A percentile compares a stretch with the other conserved stretches of the same genome.
Conservation (phyloP, 2,888 invertebrate species). For the Zaprionus lineosus region DNA sequence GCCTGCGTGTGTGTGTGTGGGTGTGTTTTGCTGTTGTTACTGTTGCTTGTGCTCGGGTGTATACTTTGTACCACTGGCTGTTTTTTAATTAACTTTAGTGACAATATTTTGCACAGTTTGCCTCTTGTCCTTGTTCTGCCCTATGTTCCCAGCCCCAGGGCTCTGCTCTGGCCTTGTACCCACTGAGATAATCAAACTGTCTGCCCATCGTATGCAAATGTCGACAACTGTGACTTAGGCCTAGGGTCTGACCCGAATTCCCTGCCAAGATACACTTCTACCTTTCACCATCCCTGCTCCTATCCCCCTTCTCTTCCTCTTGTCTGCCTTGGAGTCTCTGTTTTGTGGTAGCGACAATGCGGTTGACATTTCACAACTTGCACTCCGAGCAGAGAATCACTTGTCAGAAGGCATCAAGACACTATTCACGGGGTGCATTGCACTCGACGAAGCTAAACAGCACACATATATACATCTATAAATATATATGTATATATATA, state of each 20-base stretch:
- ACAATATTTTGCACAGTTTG: conserved; percentile 74
- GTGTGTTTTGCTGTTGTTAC: conserved; percentile 16
- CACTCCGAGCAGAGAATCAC: conserved; percentile 53
- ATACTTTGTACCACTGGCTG: conserved; percentile 67
- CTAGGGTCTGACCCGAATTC: conserved; percentile 56
- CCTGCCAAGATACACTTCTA: too few species aligned
- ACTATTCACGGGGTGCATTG: conserved; percentile 52
- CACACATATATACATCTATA: neutral
- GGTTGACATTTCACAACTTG: conserved; percentile 73
- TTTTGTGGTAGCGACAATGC: conserved; percentile 54
- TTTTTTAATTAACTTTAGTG: conserved; percentile 78
- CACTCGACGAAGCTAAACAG: conserved; percentile 24
- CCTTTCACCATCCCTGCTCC: neutral
- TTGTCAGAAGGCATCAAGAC: conserved; percentile 43
- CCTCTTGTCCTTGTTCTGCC: conserved; percentile 38
- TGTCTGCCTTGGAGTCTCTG: neutral
- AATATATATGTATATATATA: neutral
- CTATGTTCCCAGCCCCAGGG: neutral
- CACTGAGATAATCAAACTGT: conserved; percentile 66
- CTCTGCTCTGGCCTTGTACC: conserved; percentile 28
- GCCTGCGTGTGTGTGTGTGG: conserved; percentile 9
- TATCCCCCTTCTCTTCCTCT: conserved; percentile 6
- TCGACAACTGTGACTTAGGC: conserved; percentile 46
- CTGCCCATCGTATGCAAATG: conserved; percentile 65
- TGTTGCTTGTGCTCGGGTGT: too few species aligned